Evolutionary conservation across 2,797 vertebrate genomes (phyloP), one percentile per base, ranked within the genome.

Genomic region (Intellagama lesueurii): DNA sequence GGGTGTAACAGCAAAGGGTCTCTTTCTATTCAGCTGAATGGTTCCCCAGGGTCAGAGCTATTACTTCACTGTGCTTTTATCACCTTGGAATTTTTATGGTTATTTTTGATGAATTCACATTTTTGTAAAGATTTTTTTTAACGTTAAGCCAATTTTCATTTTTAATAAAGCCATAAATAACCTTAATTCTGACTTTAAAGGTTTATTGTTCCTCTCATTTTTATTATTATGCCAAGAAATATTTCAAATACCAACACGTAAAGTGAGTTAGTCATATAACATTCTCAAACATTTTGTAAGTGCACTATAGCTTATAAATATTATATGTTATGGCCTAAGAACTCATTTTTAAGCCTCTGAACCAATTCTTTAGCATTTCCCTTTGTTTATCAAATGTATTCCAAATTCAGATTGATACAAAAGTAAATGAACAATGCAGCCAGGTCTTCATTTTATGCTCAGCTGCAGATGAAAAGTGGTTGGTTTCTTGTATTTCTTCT

Each of bases 81-180:
- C 97, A 97, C 95, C 94, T 96, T 96, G 96, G 97, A 97, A 97
- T 97, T 97, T 97, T 97, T 97, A 97, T 96, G 94, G 96, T 95
- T 96, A 95, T 96, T 96, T 96, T 91, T 96, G 94, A 97, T 95
- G 88, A 97, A 97, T 96, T 95, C 95, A 95, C 94, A 95, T 97
- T 97, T 97, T 96, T 93, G 88, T 96, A 96, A 95, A 95, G 93
- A 93, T 76, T 86, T 95, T 96, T 95, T 97, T 95, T 95, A 95
- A 96, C 94, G 94, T 90, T 95, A 95, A 93, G 95, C 95, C 96
- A 97, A 93, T 94, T 96, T 96, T 97, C 91, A 94, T 95, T 95
- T 96, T 97, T 96, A 97, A 97, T 97, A 97, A 97, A 97, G 94
- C 90, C 90, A 88, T 96, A 97, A 96, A 97, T 97, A 97, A 97